Evolutionary conservation across 2,888 invertebrate genomes (phyloP).

Genomic region (Dorcus parallelipipedus): DNA sequence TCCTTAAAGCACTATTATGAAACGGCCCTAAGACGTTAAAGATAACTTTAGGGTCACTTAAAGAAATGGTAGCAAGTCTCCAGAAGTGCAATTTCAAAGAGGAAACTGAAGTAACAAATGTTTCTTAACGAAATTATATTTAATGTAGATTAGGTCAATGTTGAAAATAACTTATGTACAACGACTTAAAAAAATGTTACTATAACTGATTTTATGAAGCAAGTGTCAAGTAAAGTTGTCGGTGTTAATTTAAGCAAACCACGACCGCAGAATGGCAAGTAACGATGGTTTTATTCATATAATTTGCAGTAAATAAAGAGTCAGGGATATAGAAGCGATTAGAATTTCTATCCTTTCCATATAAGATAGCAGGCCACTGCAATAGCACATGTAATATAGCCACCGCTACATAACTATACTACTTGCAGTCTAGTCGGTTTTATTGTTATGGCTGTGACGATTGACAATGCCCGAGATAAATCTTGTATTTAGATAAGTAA

Average conservation of each 20-base stretch:
- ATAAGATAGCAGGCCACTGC: slow-evolving; percentile 31
- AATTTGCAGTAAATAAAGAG: slow-evolving; percentile 43
- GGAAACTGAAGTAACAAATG: too few relatives aligned
- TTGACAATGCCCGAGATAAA: slow-evolving; percentile 44
- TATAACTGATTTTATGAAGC: not conserved
- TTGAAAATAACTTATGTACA: too few relatives aligned
- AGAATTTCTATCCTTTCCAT: slow-evolving; percentile 34
- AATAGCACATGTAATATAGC: slow-evolving; percentile 34
- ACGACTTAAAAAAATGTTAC: too few relatives aligned
- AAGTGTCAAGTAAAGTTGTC: slow-evolving; percentile 33
- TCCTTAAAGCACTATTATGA: too few relatives aligned
- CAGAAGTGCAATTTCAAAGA: too few relatives aligned
- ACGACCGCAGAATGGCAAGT: slow-evolving; percentile 35
- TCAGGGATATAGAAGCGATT: slow-evolving; percentile 26
- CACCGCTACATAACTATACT: slow-evolving; percentile 30
- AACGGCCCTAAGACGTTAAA: too few relatives aligned
- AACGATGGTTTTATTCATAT: slow-evolving; percentile 41
- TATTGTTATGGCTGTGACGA: slow-evolving; percentile 41
- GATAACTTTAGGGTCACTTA: too few relatives aligned
- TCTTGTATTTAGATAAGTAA: slow-evolving; percentile 37
- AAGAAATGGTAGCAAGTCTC: too few relatives aligned
- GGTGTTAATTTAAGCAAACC: slow-evolving; percentile 38
- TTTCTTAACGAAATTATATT: too few relatives aligned
- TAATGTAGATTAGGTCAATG: too few relatives aligned
- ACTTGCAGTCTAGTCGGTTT: slow-evolving; percentile 29